Base-by-base conservation (phyloP, 2,797 vertebrate species). In the Sebastes variabilis region DNA sequence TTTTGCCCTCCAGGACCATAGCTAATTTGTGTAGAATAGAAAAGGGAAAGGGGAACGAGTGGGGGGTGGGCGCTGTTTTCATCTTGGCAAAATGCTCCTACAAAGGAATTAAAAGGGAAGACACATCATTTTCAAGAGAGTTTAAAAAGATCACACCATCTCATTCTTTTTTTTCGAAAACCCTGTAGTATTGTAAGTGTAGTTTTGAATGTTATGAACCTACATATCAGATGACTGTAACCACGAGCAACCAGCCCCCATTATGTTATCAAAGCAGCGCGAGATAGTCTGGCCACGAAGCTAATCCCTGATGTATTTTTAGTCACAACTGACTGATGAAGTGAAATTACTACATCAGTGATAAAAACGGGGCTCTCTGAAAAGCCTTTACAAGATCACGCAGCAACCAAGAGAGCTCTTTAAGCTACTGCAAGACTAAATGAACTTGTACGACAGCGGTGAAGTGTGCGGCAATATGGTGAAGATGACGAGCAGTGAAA, bases 21-120 rank as follows among this genome's bases (percentile, higher is more conserved):
- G 96, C 97, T 99, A 98, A 99, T 99, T 99, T 98, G 97, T 96
- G 97, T 95, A 95, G 96, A 98, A 97, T 97, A 97, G 97, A 97
- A 97, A 96, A 88, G 78, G 85, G 89, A 89, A 92, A 87, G 79
- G 77, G 71, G 85, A 85, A 86, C 82, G 82, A 87, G 86, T 84
- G 84, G 88, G 77, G 66, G 90, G 93, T 89, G 84, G 90, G 85
- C 67, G 58, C 75, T 89, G 92, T 95, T 95, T 94, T 96, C 89
- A 95, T 96, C 93, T 89, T 86, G 14, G 90, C 88, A 93, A 93
- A 93, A 93, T 93, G 89, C 90, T 92, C 74, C 81, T 85, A 95
- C 92, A 94, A 94, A 94, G 87, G 90, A 95, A 92, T 94, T 94
- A 93, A 94, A 90, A 92, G 87, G 81, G 79, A 81, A 94, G 89